Base-by-base conservation (phyloP, 1,140 invertebrate genomes). In the Heliothis virescens region DNA sequence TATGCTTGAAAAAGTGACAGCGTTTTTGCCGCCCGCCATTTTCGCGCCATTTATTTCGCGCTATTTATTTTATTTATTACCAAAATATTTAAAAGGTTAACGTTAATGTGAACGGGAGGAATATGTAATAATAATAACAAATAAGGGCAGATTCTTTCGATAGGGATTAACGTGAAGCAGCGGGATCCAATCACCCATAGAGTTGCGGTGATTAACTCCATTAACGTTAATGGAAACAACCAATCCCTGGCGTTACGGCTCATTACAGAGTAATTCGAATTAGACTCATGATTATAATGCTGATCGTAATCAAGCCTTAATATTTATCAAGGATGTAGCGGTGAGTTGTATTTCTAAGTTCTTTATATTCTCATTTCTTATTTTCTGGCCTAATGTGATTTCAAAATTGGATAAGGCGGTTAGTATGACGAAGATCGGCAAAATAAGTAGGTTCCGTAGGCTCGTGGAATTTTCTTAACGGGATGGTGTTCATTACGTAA, bases 101-200 rank as follows among this genome's bases (percentile, higher is more conserved):
- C 21, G 26, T 60, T 12, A 26, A 60, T 26, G 21, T 12, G 57
- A 72, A 55, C 53, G 67, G 18, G 29, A 16, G 2, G 50, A 52
- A 52, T 52, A 60, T 18, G 34, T n/a, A n/a, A 26, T 26, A 26
- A 26, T n/a, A 62, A 63, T 41, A 62, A 18, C 29, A 65, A 55
- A 63, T 76, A 34, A 16, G 41, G 18, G 47, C 15, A 41, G n/a
- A 29, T 53, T 76, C 53, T 63, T 76, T 62, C 50, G 57, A 29
- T 69, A 78, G 11, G n/a, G 16, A 47, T 59, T 47, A 26, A 48
- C 52, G 57, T 60, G 29, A 13, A 63, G 29, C 78, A 63, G 15
- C 41, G 75, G 84, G 80, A 80, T 79, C 80, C 82, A 82, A 85
- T 83, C 80, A 82, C 75, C 79, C 84, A 83, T 85, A 83, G 77